Conservation (phyloP, 2,113 vertebrate genomes). For the Petrocephalus microphthalmus region DNA sequence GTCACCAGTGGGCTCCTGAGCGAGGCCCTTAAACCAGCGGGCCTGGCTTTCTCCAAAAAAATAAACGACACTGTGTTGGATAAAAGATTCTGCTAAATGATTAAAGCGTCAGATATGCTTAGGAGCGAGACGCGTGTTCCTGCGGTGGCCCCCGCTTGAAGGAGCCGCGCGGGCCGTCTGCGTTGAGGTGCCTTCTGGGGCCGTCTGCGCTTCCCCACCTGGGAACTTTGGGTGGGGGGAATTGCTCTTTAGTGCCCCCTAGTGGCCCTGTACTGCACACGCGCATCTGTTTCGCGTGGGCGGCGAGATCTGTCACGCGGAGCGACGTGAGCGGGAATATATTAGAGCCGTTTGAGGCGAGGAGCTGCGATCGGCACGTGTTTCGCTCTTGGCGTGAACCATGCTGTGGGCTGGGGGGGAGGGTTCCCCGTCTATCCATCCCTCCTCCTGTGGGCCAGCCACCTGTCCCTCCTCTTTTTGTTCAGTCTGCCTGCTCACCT, state of each 20-base stretch:
- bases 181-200: background rate
- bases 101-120: background rate
- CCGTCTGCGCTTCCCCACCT: background rate
- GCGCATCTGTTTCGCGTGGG: constrained; percentile 15
- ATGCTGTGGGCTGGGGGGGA: background rate
- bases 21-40: background rate
- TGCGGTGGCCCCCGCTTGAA: background rate
- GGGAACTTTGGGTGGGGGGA: background rate
- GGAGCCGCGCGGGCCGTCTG: background rate
- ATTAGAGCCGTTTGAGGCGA: constrained; percentile 4
- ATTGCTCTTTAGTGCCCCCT: background rate
- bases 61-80: background rate
- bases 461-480: too few species aligned
- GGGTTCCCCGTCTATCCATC: background rate
- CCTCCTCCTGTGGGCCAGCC: background rate
- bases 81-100: background rate
- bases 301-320: constrained; percentile 3
- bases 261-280: background rate
- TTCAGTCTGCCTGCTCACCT: background rate
- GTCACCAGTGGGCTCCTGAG: background rate
- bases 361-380: background rate
- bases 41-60: background rate
- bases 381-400: background rate
- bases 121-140: background rate
- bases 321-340: constrained; percentile 13